A percentile compares a stretch with the other conserved stretches of the same genome.
Conservation (phyloP, 1,140 invertebrate genomes). For the Drosophila nebulosa region DNA sequence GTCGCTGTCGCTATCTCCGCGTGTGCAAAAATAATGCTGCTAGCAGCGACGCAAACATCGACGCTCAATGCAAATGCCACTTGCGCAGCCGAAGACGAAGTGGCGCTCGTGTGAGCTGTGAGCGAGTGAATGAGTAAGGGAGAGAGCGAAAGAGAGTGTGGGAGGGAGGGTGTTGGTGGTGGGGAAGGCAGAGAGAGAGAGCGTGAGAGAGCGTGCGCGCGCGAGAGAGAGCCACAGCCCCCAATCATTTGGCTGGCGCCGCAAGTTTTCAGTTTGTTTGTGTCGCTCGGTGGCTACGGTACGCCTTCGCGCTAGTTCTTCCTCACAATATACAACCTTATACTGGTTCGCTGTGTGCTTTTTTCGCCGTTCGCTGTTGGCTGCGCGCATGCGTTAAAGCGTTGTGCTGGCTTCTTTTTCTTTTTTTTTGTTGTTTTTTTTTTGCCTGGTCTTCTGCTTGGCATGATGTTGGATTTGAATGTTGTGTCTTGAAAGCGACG, state of each 20-base stretch:
- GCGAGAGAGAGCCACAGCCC: neutral
- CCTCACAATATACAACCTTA: neutral
- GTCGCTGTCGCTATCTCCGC: neutral
- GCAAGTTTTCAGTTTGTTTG: slow-evolving; percentile 40
- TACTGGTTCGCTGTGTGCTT: neutral
- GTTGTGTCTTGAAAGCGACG: slow-evolving; percentile 7
- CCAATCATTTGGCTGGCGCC: neutral
- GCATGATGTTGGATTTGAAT: neutral
- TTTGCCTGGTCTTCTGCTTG: neutral
- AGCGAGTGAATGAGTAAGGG: slow-evolving; percentile 23
- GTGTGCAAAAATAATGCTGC: slow-evolving; percentile 16
- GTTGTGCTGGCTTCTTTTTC: slow-evolving; percentile 25
- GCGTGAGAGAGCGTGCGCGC: too few species aligned
- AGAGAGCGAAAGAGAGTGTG: slow-evolving; percentile 13
- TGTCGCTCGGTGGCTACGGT: slow-evolving; percentile 56
- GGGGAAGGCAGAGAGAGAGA: slow-evolving; percentile 1
- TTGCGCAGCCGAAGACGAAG: slow-evolving; percentile 62
- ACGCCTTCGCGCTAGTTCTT: slow-evolving; percentile 20
- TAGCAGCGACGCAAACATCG: neutral
- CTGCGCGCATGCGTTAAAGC: slow-evolving; percentile 6
- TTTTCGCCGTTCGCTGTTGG: neutral
- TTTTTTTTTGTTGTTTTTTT: neutral
- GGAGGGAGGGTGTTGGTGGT: slow-evolving; percentile 10
- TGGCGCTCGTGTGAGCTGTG: slow-evolving; percentile 46
- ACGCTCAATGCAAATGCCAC: slow-evolving; percentile 55